These are phyloP conservation scores for Pipistrellus pygmaeus DNA, from an alignment of 2,797 vertebrate genomes.

Conservation along the genomic window DNA sequence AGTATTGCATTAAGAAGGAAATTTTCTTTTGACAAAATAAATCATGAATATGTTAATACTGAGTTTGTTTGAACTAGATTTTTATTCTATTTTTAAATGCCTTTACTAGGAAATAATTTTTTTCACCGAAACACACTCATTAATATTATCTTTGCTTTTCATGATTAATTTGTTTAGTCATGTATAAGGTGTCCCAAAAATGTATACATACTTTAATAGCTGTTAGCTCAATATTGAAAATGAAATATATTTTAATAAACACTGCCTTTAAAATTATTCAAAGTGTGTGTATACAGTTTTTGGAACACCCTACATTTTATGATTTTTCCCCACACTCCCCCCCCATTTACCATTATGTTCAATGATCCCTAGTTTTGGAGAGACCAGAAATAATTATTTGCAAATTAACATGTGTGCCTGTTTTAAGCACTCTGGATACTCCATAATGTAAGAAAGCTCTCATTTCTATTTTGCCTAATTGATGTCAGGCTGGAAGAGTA, in stretches of 20 bases:
- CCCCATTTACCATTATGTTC: neutral
- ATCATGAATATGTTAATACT: slow-evolving; percentile 51
- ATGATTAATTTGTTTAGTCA: neutral
- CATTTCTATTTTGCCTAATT: neutral
- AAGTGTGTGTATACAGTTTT: neutral
- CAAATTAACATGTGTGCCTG: neutral
- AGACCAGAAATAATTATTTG: neutral
- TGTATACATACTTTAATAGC: neutral
- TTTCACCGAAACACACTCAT: neutral
- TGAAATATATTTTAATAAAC: neutral
- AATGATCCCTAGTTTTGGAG: neutral
- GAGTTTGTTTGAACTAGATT: slow-evolving; percentile 38
- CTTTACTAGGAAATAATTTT: slow-evolving; percentile 57
- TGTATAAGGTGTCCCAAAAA: neutral
- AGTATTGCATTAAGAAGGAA: slow-evolving; percentile 58
- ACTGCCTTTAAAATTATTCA: neutral
- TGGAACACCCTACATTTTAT: neutral
- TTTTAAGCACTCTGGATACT: neutral
- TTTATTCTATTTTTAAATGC: slow-evolving; percentile 47
- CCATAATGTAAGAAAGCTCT: neutral
- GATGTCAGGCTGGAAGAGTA: neutral
- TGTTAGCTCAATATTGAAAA: neutral
- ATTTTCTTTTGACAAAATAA: slow-evolving; percentile 68
- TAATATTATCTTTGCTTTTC: slow-evolving; percentile 50
- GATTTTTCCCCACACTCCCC: too few species aligned